Conservation (phyloP, 2,797 vertebrate species). For the Pogoniulus pusillus region DNA sequence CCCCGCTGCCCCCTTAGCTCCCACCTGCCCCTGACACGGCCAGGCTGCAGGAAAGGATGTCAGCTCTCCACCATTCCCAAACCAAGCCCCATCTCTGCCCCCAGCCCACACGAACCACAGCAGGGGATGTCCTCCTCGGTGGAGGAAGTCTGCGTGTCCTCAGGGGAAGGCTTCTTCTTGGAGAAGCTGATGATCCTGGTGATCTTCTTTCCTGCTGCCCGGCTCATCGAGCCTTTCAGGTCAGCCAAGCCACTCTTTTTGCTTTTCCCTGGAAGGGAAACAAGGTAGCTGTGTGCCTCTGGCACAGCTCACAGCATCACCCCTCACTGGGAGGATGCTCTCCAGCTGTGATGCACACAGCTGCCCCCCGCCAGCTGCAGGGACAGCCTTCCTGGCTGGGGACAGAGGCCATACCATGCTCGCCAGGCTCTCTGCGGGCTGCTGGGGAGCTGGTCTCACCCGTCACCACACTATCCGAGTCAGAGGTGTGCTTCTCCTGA, state of each 20-base stretch:
- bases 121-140: conserved; percentile 87
- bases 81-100: accelerated
- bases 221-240: conserved; percentile 93
- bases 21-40: accelerated
- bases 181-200: conserved; percentile 97
- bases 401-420: conserved; percentile 72
- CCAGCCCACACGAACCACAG: conserved; percentile 80
- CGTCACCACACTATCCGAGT: conserved; percentile 86
- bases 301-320: accelerated
- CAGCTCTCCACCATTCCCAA: background rate
- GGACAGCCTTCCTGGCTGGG: background rate
- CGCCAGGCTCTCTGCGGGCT: conserved; percentile 72
- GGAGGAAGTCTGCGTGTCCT: conserved; percentile 79
- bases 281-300: background rate
- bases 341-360: background rate
- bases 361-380: accelerated
- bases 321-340: background rate
- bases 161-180: conserved; percentile 88
- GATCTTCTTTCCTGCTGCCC: conserved; percentile 94
- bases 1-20: accelerated
- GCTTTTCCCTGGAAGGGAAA: conserved; percentile 78
- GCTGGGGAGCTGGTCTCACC: conserved; percentile 73
- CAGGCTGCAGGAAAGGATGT: background rate
- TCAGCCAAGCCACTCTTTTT: conserved; percentile 92
- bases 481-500: conserved; percentile 88